Evolutionary conservation across 2,113 vertebrate species (phyloP).

Genomic region (Promerops cafer): DNA sequence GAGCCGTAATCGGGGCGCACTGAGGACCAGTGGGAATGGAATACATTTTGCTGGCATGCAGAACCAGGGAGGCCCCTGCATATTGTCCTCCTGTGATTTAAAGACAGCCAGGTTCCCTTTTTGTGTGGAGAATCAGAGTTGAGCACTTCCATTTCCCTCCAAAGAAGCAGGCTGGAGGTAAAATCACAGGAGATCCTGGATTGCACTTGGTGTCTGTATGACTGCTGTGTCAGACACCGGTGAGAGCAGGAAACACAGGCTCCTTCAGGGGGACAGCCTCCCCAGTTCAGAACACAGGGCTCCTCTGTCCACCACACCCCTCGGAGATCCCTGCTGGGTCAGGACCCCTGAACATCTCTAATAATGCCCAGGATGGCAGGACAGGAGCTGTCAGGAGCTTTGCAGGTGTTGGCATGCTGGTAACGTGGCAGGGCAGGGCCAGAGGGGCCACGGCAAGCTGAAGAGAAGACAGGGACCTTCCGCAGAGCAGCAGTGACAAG

Average conservation of each 20-base stretch:
- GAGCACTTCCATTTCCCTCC: not conserved
- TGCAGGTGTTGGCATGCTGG: not conserved
- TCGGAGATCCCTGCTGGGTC: not conserved
- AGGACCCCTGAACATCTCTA: not conserved
- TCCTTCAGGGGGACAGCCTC: not conserved
- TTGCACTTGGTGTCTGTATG: accelerated
- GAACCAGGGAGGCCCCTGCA: not conserved
- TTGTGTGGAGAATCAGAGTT: not conserved
- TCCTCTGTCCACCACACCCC: not conserved
- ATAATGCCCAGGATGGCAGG: not conserved
- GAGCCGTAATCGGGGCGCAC: not conserved
- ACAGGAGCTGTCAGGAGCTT: not conserved
- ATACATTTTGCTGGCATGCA: not conserved
- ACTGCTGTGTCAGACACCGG: not conserved
- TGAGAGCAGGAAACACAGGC: not conserved
- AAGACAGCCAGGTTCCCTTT: not conserved
- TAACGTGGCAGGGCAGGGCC: not conserved
- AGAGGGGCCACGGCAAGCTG: not conserved
- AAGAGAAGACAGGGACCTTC: not conserved
- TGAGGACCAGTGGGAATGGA: accelerated
- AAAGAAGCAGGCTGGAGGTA: not conserved
- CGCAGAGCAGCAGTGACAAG: accelerated
- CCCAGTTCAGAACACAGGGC: not conserved
- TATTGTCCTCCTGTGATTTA: not conserved
- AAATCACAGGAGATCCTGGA: not conserved